phyloP scores from a whole-genome alignment of 2,113 vertebrate species.

The Leucoraja erinaceus region DNA sequence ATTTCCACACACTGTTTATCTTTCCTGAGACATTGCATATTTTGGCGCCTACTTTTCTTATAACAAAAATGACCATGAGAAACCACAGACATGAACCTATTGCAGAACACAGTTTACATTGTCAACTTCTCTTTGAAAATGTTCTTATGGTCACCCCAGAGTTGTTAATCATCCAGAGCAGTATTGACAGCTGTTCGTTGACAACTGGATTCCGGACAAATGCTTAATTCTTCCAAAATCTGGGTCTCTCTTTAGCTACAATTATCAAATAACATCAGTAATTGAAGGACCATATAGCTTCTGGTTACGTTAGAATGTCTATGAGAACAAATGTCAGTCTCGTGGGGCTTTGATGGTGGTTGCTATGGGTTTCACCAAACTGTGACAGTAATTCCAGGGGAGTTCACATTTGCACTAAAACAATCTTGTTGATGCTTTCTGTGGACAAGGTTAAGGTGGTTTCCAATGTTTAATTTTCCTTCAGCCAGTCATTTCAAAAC shows the following conservation, averaged over 20 bases:
- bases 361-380: slow-evolving; percentile 25
- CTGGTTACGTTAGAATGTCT: slow-evolving; percentile 18
- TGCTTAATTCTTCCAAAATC: slow-evolving; percentile 37
- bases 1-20: slow-evolving; percentile 34
- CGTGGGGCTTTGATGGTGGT: slow-evolving; percentile 7
- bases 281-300: slow-evolving; percentile 28
- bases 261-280: slow-evolving; percentile 34
- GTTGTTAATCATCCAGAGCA: slow-evolving; percentile 27
- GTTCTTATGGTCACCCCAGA: slow-evolving; percentile 27
- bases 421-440: slow-evolving; percentile 28
- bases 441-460: slow-evolving; percentile 28
- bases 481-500: slow-evolving; percentile 33
- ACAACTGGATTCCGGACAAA: slow-evolving; percentile 29
- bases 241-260: slow-evolving; percentile 28
- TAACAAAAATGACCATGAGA: slow-evolving; percentile 38
- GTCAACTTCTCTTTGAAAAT: slow-evolving; percentile 29
- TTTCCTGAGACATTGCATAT: slow-evolving; percentile 27
- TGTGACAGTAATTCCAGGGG: slow-evolving; percentile 14
- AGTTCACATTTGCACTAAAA: neutral
- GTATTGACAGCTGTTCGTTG: slow-evolving; percentile 35
- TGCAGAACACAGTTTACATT: slow-evolving; percentile 36
- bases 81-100: slow-evolving; percentile 37
- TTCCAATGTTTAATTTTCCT: slow-evolving; percentile 29
- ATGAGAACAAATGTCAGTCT: slow-evolving; percentile 18
- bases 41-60: slow-evolving; percentile 18